Conservation (phyloP, 2,888 invertebrate species). For the Flexamia atlantica region DNA sequence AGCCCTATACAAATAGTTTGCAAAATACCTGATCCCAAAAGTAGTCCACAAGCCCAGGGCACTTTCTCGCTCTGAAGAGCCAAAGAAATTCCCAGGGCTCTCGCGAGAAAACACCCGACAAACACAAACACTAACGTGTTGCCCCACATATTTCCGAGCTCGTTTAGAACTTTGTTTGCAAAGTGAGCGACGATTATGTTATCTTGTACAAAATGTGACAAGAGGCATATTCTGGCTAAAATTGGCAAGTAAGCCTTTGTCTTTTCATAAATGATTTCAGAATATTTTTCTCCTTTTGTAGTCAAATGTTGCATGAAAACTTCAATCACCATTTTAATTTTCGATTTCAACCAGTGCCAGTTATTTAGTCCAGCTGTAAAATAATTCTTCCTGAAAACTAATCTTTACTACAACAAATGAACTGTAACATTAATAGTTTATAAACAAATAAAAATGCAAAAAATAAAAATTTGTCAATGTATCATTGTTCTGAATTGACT, state of each 20-base stretch:
- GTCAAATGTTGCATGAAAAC: constrained; percentile 16
- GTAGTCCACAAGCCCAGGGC: neutral
- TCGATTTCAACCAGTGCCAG: too few relatives aligned
- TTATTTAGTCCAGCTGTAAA: too few relatives aligned
- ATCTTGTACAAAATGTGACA: neutral
- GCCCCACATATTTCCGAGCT: neutral
- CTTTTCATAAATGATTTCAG: neutral
- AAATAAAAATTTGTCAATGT: too few relatives aligned
- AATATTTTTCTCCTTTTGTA: constrained; percentile 39
- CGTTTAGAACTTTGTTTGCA: neutral
- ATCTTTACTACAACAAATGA: too few relatives aligned
- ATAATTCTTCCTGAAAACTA: too few relatives aligned
- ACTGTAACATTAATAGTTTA: too few relatives aligned
- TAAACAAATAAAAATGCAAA: too few relatives aligned
- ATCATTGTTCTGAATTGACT: too few relatives aligned
- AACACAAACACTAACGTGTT: neutral
- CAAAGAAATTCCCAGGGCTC: neutral
- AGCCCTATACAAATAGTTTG: neutral
- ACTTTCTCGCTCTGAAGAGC: neutral
- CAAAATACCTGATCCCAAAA: neutral
- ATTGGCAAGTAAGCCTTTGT: constrained; percentile 35
- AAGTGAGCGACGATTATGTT: neutral
- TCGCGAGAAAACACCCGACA: neutral
- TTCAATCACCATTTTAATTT: neutral
- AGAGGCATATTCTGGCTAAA: neutral